A percentile compares a stretch with the other conserved stretches of the same genome.
These are phyloP conservation scores for Zoanthus gigantus DNA, from an alignment of 92 coral and sea anemone genomes.

Conservation along the genomic window DNA sequence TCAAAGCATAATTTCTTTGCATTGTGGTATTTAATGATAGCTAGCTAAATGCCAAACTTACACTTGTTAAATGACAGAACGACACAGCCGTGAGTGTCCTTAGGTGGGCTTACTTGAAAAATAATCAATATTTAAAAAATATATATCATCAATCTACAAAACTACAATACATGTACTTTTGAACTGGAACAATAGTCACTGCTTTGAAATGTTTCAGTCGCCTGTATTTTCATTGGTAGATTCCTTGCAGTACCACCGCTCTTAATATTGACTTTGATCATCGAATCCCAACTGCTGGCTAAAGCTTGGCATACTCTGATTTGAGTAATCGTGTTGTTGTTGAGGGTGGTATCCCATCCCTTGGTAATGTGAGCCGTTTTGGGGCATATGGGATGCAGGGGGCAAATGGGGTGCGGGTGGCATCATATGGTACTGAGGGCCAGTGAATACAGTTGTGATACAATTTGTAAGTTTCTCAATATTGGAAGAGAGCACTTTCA, in stretches of 20 bases:
- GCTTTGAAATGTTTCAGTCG: slow-evolving; percentile 6
- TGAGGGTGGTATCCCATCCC: slow-evolving; percentile 27
- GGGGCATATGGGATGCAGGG: slow-evolving; percentile 15
- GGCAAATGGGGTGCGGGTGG: neutral
- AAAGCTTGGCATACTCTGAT: slow-evolving; percentile 34
- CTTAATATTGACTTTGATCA: slow-evolving; percentile 5
- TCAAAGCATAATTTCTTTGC: neutral
- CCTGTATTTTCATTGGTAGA: neutral
- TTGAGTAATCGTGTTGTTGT: slow-evolving; percentile 14
- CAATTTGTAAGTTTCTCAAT: slow-evolving; percentile 60
- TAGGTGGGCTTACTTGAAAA: no score
- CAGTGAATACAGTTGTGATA: slow-evolving; percentile 51
- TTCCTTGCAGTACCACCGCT: neutral
- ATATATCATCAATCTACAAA: no score
- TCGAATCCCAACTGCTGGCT: slow-evolving; percentile 9
- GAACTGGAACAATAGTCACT: slow-evolving; percentile 36
- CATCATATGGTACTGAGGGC: slow-evolving; percentile 31
- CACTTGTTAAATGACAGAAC: no score
- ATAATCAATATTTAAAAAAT: no score
- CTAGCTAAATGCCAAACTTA: no score
- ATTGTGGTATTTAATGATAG: no score
- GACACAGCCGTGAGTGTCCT: no score
- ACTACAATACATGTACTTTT: neutral
- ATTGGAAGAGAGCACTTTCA: slow-evolving; percentile 46
- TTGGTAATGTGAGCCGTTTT: slow-evolving; percentile 1